These are phyloP conservation scores for Enteromius argenteus DNA, from an alignment of 2,797 vertebrate genomes.

Conservation along the genomic window DNA sequence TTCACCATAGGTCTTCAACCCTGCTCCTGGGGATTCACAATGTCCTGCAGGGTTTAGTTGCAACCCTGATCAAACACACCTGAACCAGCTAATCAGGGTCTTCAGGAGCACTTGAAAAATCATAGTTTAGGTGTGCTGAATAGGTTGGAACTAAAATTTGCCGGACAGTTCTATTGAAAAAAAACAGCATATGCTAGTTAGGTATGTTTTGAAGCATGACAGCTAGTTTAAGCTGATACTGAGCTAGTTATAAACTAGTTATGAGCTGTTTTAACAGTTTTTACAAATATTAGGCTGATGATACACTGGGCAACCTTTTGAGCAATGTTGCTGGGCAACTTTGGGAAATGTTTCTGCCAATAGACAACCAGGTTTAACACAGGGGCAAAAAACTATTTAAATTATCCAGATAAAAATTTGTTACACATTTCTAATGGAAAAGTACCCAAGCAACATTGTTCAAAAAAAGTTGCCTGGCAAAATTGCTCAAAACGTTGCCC, in stretches of 20 bases:
- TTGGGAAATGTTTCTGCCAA: too few relatives aligned
- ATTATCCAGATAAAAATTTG: too few relatives aligned
- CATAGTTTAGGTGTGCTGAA: not conserved
- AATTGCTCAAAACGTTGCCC: too few relatives aligned
- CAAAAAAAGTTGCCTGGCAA: too few relatives aligned
- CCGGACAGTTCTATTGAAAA: not conserved
- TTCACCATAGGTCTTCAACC: not conserved
- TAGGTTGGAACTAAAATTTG: not conserved
- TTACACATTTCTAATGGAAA: too few relatives aligned
- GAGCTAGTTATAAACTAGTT: not conserved
- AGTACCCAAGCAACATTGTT: too few relatives aligned
- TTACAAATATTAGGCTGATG: too few relatives aligned
- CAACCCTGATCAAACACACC: not conserved
- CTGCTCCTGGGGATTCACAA: not conserved
- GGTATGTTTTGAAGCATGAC: not conserved
- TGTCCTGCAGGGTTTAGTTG: not conserved
- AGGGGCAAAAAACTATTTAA: too few relatives aligned
- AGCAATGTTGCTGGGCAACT: too few relatives aligned
- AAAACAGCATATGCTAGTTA: not conserved
- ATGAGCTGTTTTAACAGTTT: not conserved
- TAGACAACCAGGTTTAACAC: too few relatives aligned
- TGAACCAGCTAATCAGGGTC: not conserved
- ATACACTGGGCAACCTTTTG: too few relatives aligned
- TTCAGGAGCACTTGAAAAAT: not conserved
- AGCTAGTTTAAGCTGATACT: not conserved